Percentiles rank a stretch among this genome's conserved stretches.
These are phyloP conservation scores for Cynopterus sphinx DNA, from an alignment of 2,797 vertebrate genomes.

Conservation along the genomic window DNA sequence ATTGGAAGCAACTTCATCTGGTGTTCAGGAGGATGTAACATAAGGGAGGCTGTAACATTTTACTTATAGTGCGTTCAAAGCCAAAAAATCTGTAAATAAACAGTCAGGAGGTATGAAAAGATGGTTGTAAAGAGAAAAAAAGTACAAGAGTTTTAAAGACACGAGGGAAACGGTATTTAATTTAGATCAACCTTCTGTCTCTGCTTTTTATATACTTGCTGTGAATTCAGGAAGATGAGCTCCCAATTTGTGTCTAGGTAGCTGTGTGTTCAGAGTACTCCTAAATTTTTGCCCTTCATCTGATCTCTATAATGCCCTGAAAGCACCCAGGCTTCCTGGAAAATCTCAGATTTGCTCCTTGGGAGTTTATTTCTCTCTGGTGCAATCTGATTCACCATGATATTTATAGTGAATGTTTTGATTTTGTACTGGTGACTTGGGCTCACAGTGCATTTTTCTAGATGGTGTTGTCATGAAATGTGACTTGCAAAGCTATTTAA, in stretches of 20 bases:
- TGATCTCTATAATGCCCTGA: constrained; percentile 17
- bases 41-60: neutral
- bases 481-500: constrained; percentile 57
- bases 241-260: neutral
- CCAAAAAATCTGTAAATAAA: neutral
- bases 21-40: neutral
- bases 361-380: constrained; percentile 29
- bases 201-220: constrained; percentile 51
- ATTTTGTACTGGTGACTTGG: constrained; percentile 5
- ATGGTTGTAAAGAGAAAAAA: neutral
- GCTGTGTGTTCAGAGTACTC: neutral
- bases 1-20: neutral
- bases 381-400: constrained; percentile 37
- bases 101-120: neutral
- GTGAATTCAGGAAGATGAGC: constrained; percentile 54
- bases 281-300: constrained; percentile 33
- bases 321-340: constrained; percentile 45
- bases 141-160: constrained; percentile 31
- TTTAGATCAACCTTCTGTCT: constrained; percentile 46
- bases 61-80: neutral
- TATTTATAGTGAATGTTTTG: constrained; percentile 57
- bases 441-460: constrained; percentile 55
- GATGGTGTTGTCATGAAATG: constrained; percentile 37
- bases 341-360: constrained; percentile 22
- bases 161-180: constrained; percentile 27